Evolutionary conservation across 2,113 vertebrate genomes (phyloP).

Genomic region (Collichthys lucidus): DNA sequence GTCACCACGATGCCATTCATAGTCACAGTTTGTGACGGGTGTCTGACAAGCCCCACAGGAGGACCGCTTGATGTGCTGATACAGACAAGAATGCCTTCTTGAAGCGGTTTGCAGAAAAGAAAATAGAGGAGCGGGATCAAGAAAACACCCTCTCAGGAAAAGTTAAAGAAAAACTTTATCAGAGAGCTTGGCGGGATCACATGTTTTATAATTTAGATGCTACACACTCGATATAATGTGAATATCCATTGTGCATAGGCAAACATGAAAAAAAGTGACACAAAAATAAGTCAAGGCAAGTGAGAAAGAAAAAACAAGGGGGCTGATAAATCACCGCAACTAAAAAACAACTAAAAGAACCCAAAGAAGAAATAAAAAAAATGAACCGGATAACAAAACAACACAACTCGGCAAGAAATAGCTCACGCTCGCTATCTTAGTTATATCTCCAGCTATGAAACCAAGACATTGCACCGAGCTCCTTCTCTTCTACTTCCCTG

Average conservation of each 20-base stretch:
- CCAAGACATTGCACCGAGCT: neutral
- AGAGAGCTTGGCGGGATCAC: neutral
- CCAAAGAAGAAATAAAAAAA: neutral
- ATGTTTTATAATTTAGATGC: neutral
- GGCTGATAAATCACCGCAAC: conserved; percentile 5
- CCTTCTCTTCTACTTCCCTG: conserved; percentile 7
- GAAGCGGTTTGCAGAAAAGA: conserved; percentile 39
- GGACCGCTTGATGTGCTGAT: conserved; percentile 76
- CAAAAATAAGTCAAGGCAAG: neutral
- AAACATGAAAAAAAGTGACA: neutral
- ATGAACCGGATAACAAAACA: neutral
- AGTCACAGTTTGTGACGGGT: conserved; percentile 72
- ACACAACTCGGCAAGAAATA: conserved; percentile 22
- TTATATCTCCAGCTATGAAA: conserved; percentile 29
- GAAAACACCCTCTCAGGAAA: conserved; percentile 5
- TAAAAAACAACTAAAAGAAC: neutral
- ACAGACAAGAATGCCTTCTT: conserved; percentile 71
- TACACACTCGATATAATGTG: neutral
- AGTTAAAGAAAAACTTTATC: neutral
- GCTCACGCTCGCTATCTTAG: conserved; percentile 10
- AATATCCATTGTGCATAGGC: neutral
- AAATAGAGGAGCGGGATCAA: conserved; percentile 24
- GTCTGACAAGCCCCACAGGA: conserved; percentile 76
- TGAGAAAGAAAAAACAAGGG: neutral
- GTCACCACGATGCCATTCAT: conserved; percentile 73